These are phyloP conservation scores for Bubalus kerabau DNA, from an alignment of 2,113 vertebrate species.

Conservation along the genomic window DNA sequence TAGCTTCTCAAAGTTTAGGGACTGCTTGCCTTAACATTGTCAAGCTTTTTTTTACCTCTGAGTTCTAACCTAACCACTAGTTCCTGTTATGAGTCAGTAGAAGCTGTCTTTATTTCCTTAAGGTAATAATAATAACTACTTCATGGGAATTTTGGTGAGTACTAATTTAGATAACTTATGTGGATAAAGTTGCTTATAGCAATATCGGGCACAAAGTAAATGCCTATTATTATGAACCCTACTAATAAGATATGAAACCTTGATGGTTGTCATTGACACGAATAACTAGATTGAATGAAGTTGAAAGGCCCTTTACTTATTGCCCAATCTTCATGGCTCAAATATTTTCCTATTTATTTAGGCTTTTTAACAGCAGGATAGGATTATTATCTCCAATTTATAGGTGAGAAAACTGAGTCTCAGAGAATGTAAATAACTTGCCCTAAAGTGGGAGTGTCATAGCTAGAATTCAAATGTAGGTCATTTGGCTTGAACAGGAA, in stretches of 20 bases:
- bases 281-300: not conserved
- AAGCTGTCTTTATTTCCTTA: not conserved
- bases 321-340: not conserved
- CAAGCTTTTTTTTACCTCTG: not conserved
- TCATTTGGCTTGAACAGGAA: not conserved
- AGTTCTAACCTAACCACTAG: not conserved
- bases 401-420: not conserved
- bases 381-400: not conserved
- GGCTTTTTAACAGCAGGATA: not conserved
- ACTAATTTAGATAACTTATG: not conserved
- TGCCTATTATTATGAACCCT: not conserved
- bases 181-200: not conserved
- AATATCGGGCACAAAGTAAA: not conserved
- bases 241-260: not conserved
- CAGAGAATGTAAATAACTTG: not conserved
- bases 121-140: not conserved
- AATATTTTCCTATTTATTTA: not conserved
- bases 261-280: not conserved
- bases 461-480: not conserved
- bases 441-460: not conserved
- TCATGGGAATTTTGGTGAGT: not conserved
- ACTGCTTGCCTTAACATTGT: not conserved
- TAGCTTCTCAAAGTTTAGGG: not conserved
- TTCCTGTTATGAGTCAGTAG: not conserved
- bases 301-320: not conserved